These are phyloP conservation scores for Rostratula benghalensis DNA, from an alignment of 2,113 vertebrate genomes.

Conservation along the genomic window DNA sequence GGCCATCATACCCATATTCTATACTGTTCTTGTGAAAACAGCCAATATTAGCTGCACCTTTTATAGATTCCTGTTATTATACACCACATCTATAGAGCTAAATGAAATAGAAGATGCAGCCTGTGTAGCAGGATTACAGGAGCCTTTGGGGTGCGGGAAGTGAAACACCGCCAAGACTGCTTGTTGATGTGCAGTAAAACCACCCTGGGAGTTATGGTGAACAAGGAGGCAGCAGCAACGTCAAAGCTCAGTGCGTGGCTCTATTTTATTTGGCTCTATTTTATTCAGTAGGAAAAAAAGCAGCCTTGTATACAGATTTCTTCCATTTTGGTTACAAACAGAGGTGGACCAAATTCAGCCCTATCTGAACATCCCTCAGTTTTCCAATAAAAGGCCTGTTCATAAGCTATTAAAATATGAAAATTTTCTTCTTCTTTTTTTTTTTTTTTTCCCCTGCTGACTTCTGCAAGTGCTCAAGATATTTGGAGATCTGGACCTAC, in stretches of 20 bases:
- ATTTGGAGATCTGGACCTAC: background rate
- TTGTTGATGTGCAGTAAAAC: background rate
- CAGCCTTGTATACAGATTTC: background rate
- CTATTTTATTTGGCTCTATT: background rate
- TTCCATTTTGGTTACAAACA: background rate
- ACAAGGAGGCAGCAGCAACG: background rate
- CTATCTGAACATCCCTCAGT: background rate
- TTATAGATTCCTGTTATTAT: background rate
- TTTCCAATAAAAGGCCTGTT: background rate
- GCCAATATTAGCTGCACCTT: background rate
- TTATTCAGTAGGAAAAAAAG: background rate
- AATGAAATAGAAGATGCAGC: background rate
- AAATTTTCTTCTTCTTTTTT: background rate
- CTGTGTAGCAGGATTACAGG: background rate
- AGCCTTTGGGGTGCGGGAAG: background rate
- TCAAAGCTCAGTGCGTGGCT: background rate
- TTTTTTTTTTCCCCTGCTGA: background rate
- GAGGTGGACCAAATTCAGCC: background rate
- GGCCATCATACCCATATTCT: background rate
- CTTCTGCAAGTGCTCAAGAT: background rate
- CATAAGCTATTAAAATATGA: background rate
- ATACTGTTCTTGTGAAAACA: accelerated
- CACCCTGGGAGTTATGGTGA: background rate
- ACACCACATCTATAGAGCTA: background rate
- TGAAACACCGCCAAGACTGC: accelerated